Base-by-base conservation (phyloP, 2,797 vertebrate species). In the Momotus momota region DNA sequence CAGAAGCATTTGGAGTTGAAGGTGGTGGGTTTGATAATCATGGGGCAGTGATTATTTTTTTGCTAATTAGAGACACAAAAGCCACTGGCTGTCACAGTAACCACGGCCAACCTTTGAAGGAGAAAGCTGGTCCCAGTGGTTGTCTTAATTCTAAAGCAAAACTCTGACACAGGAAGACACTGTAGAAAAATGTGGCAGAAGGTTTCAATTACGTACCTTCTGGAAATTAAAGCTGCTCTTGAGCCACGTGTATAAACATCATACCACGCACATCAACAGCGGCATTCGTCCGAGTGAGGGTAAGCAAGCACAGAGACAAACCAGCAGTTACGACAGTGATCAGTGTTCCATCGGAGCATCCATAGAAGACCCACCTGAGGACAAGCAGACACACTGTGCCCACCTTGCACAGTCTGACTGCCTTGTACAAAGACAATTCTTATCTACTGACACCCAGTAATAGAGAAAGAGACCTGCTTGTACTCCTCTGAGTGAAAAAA, bases 51-150 rank as follows among this genome's bases (percentile, higher is more conserved):
- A 51, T 41, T 27, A 33, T 17, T 22, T 23, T 48, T 79, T 73
- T 35, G 31, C 12, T 83, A 16, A 54, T 21, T 23, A 10, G 12
- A 69, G 29, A 65, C 21, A 25, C 3, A 49, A 61, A 33, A 71
- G 10, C 27, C 48, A 41, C 8, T 29, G n/a, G 12, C n/a, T 61
- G 33, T 41, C 38, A 40, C 58, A 16, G 48, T 62, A 73, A 62
- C 12, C 7, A 29, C 7, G 9, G 10, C 10, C 57, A 61, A 3
- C 11, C 26, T 81, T n/a, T 35, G 38, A 38, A 55, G 57, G 9
- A 45, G 52, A 51, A 81, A 85, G 19, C 7, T 41, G 12, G 10
- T 61, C 5, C 3, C 69, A 54, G 16, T 0, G 0, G 15, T 18
- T 54, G 12, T 49, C 61, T 49, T 38, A 46, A 55, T 38, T 51